Percentiles rank a stretch among this genome's conserved stretches.
Conservation (phyloP, 2,888 invertebrate species). For the Zele albiditarsus region DNA sequence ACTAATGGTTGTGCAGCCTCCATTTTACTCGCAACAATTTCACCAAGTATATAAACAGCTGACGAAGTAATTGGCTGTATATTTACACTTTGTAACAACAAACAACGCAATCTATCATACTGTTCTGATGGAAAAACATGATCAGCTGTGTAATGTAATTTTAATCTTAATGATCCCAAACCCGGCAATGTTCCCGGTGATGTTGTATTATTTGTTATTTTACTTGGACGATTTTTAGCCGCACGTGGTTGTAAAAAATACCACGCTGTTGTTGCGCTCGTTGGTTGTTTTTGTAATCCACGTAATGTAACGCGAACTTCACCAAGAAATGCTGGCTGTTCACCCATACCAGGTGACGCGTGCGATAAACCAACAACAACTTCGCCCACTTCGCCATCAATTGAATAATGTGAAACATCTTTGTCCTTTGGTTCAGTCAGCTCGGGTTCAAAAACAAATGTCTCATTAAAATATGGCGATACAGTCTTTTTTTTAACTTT, state of each 20-base stretch:
- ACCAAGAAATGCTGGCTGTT: constrained; percentile 89
- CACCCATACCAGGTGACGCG: constrained; percentile 83
- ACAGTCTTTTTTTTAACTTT: constrained; percentile 93
- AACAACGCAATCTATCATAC: constrained; percentile 84
- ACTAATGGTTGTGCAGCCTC: constrained; percentile 93
- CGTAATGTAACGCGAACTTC: constrained; percentile 88
- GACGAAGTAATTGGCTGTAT: constrained; percentile 86
- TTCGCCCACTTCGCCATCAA: constrained; percentile 83
- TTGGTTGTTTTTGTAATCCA: constrained; percentile 79
- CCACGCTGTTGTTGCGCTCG: constrained; percentile 83
- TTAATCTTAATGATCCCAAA: constrained; percentile 88
- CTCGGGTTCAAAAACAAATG: constrained; percentile 82
- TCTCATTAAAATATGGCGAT: constrained; percentile 91
- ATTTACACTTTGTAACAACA: constrained; percentile 83
- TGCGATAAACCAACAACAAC: constrained; percentile 91
- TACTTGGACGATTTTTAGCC: constrained; percentile 76
- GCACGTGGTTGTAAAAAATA: constrained; percentile 84
- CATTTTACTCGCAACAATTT: constrained; percentile 89
- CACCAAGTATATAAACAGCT: constrained; percentile 88
- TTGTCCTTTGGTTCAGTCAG: constrained; percentile 67
- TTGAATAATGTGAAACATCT: constrained; percentile 68
- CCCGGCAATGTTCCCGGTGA: constrained; percentile 84
- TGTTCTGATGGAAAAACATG: constrained; percentile 89
- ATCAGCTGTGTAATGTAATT: constrained; percentile 91
- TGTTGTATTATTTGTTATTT: constrained; percentile 79